Percentiles rank a stretch among this genome's conserved stretches.
These are phyloP conservation scores for Syncerus caffer DNA, from an alignment of 2,797 vertebrate species.

Conservation along the genomic window DNA sequence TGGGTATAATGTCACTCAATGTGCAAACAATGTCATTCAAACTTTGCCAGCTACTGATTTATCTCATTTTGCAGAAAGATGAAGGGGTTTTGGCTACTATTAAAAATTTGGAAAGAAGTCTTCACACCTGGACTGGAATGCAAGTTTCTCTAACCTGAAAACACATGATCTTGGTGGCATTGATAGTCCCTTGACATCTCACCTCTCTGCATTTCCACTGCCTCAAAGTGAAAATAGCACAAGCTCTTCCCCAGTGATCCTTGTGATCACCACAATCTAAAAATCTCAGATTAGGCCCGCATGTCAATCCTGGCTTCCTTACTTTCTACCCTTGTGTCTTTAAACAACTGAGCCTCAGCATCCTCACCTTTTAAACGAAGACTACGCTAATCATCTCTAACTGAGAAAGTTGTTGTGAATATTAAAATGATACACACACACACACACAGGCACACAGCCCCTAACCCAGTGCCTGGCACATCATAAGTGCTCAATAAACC, in stretches of 20 bases:
- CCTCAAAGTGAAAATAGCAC: neutral
- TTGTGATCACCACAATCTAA: fast-evolving
- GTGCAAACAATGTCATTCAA: fast-evolving
- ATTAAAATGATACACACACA: neutral
- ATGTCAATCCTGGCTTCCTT: neutral
- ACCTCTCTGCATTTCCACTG: no score
- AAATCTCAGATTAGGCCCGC: neutral
- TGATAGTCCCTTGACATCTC: fast-evolving
- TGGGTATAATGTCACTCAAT: neutral
- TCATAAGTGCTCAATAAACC: neutral
- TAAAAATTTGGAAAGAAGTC: fast-evolving
- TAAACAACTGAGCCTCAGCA: neutral
- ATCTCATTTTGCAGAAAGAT: neutral
- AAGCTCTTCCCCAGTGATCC: fast-evolving
- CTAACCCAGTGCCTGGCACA: neutral
- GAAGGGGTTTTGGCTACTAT: neutral
- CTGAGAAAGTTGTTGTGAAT: neutral
- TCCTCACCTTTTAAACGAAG: neutral
- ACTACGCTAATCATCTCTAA: neutral
- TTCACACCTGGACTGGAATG: no score
- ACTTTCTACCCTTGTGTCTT: neutral
- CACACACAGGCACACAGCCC: neutral
- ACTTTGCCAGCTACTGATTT: fast-evolving
- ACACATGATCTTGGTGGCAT: fast-evolving
- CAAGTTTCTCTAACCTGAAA: neutral